Conservation (phyloP, 1,140 invertebrate genomes). For the Aporrectodea caliginosa region DNA sequence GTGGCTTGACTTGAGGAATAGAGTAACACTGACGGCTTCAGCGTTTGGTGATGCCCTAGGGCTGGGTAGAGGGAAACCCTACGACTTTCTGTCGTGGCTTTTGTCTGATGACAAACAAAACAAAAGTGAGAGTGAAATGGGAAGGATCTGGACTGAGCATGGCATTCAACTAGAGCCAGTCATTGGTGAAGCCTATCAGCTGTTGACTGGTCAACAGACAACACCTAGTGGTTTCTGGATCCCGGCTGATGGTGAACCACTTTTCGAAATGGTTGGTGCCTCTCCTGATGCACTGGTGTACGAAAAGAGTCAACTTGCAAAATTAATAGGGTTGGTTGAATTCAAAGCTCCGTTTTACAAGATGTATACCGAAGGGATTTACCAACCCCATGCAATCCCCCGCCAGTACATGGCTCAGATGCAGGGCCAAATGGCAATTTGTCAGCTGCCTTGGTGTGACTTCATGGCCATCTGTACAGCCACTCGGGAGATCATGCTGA, state of each 20-base stretch:
- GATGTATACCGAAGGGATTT: conserved; percentile 33
- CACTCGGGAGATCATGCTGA: conserved; percentile 40
- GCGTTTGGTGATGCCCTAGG: conserved; percentile 42
- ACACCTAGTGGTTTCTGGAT: conserved; percentile 40
- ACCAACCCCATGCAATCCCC: conserved; percentile 35
- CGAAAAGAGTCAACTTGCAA: conserved; percentile 18
- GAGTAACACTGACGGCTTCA: conserved; percentile 39
- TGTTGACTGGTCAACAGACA: conserved; percentile 30
- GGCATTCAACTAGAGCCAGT: conserved; percentile 35
- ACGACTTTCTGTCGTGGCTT: conserved; percentile 40
- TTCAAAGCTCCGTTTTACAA: conserved; percentile 43
- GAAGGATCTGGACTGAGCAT: conserved; percentile 23
- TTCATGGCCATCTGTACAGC: conserved; percentile 44
- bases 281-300: conserved; percentile 44
- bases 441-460: conserved; percentile 43
- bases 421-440: conserved; percentile 45
- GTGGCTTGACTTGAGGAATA: conserved; percentile 39
- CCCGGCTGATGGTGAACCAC: conserved; percentile 28
- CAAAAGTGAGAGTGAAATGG: conserved; percentile 18
- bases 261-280: conserved; percentile 38
- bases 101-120: conserved; percentile 34
- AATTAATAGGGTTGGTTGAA: conserved; percentile 40
- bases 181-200: conserved; percentile 39
- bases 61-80: conserved; percentile 39
- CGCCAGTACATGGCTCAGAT: conserved; percentile 46